A percentile compares a stretch with the other conserved stretches of the same genome.
phyloP scores from a whole-genome alignment of 2,113 vertebrate genomes.

The Callochromis pleurospilus region DNA sequence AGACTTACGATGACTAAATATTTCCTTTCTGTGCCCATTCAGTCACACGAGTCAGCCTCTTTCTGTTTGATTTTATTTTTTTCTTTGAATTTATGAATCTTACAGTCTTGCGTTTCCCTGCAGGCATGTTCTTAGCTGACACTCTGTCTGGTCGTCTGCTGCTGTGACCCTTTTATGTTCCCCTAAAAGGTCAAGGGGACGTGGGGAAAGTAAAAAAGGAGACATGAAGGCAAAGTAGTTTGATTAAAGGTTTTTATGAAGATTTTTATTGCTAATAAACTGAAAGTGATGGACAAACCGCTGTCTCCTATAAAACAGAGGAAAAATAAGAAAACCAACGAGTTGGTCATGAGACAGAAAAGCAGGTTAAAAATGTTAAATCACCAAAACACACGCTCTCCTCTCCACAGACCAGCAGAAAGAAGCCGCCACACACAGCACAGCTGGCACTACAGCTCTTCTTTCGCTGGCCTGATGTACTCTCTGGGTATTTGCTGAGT shows the following conservation, averaged over 20 bases:
- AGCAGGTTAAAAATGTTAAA: background rate
- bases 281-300: background rate
- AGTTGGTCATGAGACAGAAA: background rate
- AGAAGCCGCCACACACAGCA: background rate
- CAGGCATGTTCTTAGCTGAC: background rate
- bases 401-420: background rate
- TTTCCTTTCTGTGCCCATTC: background rate
- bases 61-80: background rate
- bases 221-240: background rate
- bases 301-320: background rate
- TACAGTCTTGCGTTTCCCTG: background rate
- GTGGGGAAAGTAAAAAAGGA: fast-evolving
- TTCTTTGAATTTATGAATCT: background rate
- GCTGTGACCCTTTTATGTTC: background rate
- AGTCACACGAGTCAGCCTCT: background rate
- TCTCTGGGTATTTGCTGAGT: background rate
- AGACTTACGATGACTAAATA: background rate
- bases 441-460: background rate
- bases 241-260: background rate
- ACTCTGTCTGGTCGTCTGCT: background rate
- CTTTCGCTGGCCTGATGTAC: background rate
- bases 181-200: fast-evolving
- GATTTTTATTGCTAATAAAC: background rate
- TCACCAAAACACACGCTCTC: background rate
- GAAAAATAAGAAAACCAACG: background rate